A percentile compares a stretch with the other conserved stretches of the same genome.
phyloP scores from a whole-genome alignment of 1,140 invertebrate genomes.

The Amphibalanus amphitrite region DNA sequence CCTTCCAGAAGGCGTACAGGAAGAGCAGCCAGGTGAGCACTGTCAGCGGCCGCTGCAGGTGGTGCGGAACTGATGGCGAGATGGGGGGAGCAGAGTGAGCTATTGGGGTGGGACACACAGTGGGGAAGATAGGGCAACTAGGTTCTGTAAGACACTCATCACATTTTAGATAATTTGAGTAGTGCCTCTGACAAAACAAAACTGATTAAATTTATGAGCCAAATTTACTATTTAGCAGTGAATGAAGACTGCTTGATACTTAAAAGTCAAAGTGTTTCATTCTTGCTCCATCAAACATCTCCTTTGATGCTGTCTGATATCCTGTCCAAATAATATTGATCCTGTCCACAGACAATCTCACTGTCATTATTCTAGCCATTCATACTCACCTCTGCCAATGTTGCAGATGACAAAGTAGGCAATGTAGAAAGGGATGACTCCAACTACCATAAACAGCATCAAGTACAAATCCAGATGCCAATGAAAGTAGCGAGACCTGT shows the following conservation, averaged over 20 bases:
- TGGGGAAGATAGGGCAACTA: slow-evolving; percentile 5
- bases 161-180: slow-evolving; percentile 42
- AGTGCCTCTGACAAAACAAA: too few species aligned
- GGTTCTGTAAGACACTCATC: slow-evolving; percentile 40
- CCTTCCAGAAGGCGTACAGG: slow-evolving; percentile 95
- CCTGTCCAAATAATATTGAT: too few species aligned
- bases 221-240: too few species aligned
- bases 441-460: slow-evolving; percentile 85
- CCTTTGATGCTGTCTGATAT: too few species aligned
- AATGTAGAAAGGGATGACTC: slow-evolving; percentile 93
- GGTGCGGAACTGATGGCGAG: slow-evolving; percentile 45
- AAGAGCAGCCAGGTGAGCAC: slow-evolving; percentile 74
- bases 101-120: too few species aligned
- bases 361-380: too few species aligned
- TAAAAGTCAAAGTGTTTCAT: too few species aligned
- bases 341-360: too few species aligned
- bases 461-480: slow-evolving; percentile 86
- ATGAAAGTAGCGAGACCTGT: slow-evolving; percentile 85
- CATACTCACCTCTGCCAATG: not conserved
- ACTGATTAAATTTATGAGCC: too few species aligned
- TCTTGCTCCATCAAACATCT: too few species aligned
- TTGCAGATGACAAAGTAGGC: slow-evolving; percentile 87
- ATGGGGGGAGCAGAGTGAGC: slow-evolving; percentile 7
- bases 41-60: slow-evolving; percentile 61
- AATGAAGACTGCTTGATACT: too few species aligned